These are phyloP conservation scores for Pristionchus arcanus DNA, from an alignment of 2,888 invertebrate genomes.

Conservation along the genomic window DNA sequence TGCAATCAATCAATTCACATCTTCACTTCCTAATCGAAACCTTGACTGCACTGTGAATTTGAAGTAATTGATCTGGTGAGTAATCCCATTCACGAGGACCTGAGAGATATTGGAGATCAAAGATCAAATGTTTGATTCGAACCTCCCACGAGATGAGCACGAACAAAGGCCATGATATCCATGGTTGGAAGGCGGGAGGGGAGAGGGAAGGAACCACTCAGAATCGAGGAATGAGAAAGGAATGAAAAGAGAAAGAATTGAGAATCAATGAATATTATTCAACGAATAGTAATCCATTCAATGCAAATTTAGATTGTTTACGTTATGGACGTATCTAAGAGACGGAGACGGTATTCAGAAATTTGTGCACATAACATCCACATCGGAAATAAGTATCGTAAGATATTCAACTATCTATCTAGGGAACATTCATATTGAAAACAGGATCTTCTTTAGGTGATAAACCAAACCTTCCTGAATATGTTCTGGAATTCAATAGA, in stretches of 20 bases:
- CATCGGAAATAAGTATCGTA: no score
- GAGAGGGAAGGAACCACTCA: background rate
- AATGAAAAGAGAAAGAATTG: background rate
- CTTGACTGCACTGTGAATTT: constrained; percentile 33
- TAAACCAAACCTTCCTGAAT: no score
- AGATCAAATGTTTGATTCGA: constrained; percentile 1
- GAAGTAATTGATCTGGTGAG: constrained; percentile 14
- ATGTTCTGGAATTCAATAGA: background rate
- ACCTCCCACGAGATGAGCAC: constrained; percentile 44
- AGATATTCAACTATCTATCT: no score
- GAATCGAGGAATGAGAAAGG: background rate
- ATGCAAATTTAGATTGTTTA: no score
- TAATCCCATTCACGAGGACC: constrained; percentile 52
- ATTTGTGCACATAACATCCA: no score
- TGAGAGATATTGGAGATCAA: background rate
- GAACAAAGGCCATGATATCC: constrained; percentile 38
- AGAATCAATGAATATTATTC: background rate
- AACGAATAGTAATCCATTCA: no score
- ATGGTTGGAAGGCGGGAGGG: background rate
- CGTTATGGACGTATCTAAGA: no score
- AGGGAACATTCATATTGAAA: no score
- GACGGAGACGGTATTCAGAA: no score
- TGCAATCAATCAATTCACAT: background rate
- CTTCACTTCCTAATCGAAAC: background rate
- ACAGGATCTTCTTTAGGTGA: no score